Evolutionary conservation across 2,888 invertebrate species (phyloP).

Genomic region (Melinaea marsaeus): DNA sequence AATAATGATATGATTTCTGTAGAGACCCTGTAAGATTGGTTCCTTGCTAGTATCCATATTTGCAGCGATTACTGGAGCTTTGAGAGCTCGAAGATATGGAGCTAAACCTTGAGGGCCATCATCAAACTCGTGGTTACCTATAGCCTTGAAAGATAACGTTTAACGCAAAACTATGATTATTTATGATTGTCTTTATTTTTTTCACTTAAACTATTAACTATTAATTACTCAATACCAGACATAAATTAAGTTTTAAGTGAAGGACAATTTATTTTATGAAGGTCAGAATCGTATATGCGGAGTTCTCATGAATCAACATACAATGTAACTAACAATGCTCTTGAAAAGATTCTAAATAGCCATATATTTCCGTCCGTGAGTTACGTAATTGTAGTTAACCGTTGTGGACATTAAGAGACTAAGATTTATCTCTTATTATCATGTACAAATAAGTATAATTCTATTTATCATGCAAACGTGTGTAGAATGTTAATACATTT

Average conservation of each 20-base stretch:
- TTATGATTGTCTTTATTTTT: background rate
- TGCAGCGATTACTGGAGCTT: slow-evolving; percentile 83
- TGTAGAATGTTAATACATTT: too few species aligned
- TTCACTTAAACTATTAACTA: too few species aligned
- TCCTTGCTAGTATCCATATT: slow-evolving; percentile 85
- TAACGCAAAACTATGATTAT: background rate
- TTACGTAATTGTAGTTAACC: slow-evolving; percentile 21
- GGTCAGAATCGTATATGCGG: background rate
- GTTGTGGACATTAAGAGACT: slow-evolving; percentile 7
- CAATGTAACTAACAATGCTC: slow-evolving; percentile 3
- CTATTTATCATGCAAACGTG: too few species aligned
- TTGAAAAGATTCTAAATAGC: slow-evolving; percentile 5
- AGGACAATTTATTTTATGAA: slow-evolving; percentile 1
- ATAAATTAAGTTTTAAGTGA: background rate
- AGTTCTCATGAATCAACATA: slow-evolving; percentile 3
- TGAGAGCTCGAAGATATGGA: slow-evolving; percentile 81
- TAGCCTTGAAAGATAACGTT: slow-evolving; percentile 75
- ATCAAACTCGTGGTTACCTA: slow-evolving; percentile 94
- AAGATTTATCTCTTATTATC: too few species aligned
- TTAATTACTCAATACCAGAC: background rate
- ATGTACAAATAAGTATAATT: too few species aligned
- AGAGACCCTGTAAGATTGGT: slow-evolving; percentile 79
- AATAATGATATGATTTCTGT: slow-evolving; percentile 81
- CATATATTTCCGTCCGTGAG: slow-evolving; percentile 22
- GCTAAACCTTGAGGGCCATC: slow-evolving; percentile 83